Evolutionary conservation across 1,140 invertebrate genomes (phyloP).

Genomic region (Pachypeltis micranthus): DNA sequence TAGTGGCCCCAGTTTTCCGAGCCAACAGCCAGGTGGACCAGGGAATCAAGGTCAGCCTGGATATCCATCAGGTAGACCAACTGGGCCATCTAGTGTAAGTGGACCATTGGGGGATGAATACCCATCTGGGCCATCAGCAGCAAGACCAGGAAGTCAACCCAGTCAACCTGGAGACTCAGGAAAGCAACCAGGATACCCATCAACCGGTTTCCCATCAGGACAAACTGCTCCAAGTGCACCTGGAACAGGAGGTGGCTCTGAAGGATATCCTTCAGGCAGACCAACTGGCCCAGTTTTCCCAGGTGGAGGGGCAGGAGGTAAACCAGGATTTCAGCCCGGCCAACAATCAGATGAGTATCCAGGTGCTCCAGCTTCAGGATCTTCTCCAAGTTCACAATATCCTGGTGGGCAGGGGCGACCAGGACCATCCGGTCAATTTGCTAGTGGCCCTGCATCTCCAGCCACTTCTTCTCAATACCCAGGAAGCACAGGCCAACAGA

Average conservation of each 20-base stretch:
- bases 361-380: background rate
- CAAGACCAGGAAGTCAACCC: constrained; percentile 20
- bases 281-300: constrained; percentile 16
- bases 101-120: constrained; percentile 28
- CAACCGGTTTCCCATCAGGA: constrained; percentile 20
- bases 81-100: constrained; percentile 6
- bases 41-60: background rate
- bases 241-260: constrained; percentile 21
- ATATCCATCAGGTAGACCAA: constrained; percentile 25
- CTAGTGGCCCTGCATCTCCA: too few relatives aligned
- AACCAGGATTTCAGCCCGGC: background rate
- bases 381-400: too few relatives aligned
- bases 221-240: constrained; percentile 21
- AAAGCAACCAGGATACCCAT: constrained; percentile 27
- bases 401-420: constrained; percentile 11
- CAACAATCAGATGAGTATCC: constrained; percentile 14
- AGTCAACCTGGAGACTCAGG: constrained; percentile 26
- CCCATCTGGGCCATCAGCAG: constrained; percentile 26
- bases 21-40: background rate
- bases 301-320: background rate
- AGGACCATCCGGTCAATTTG: constrained; percentile 18
- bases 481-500: too few relatives aligned
- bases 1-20: background rate
- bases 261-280: constrained; percentile 24
- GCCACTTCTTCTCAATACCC: too few relatives aligned